Evolutionary conservation across 2,113 vertebrate genomes (phyloP).

Genomic region (Oncorhynchus keta): DNA sequence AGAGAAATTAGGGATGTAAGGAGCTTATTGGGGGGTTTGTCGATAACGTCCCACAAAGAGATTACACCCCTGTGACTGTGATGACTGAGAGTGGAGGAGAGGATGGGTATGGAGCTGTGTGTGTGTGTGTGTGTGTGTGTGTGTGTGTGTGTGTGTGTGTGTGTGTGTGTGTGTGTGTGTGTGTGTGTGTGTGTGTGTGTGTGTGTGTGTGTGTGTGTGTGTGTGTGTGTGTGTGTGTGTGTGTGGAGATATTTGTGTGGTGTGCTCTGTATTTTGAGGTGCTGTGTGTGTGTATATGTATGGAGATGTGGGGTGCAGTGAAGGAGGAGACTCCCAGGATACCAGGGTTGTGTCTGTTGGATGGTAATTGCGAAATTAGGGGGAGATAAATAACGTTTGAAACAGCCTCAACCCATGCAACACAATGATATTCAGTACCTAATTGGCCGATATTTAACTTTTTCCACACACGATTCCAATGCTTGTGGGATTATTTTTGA

Average conservation of each 20-base stretch:
- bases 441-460: not conserved
- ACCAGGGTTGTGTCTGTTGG: constrained; percentile 47
- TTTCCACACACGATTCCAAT: not conserved
- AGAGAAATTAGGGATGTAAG: not conserved
- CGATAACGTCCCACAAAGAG: constrained; percentile 23
- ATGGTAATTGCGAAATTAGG: constrained; percentile 49
- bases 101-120: constrained; percentile 1
- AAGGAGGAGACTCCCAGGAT: constrained; percentile 62
- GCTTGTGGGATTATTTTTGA: not conserved
- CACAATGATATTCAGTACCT: not conserved
- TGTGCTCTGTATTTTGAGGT: not conserved
- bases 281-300: constrained; percentile 6
- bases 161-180: not conserved
- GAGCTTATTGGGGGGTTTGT: constrained; percentile 17
- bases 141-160: not conserved
- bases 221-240: not conserved
- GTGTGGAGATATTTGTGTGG: not conserved
- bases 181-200: not conserved
- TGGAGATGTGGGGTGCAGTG: constrained; percentile 19
- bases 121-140: not conserved
- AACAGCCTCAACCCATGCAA: not conserved
- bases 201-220: constrained; percentile 5
- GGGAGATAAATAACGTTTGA: constrained; percentile 12
- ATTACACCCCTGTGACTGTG: constrained; percentile 1
- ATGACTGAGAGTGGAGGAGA: not conserved